phyloP scores from a whole-genome alignment of 1,140 invertebrate genomes.

The Agraylea sexmaculata region DNA sequence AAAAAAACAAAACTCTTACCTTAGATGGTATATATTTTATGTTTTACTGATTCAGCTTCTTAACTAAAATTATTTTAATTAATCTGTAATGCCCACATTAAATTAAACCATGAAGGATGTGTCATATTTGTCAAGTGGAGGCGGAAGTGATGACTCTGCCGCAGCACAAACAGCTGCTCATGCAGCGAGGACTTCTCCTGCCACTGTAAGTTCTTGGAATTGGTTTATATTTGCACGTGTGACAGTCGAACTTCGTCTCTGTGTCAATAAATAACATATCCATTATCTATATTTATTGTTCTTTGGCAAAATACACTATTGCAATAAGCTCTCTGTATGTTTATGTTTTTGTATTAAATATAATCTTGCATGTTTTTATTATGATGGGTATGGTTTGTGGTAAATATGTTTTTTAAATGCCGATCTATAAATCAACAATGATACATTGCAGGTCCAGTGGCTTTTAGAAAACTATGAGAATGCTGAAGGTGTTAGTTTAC shows the following conservation, averaged over 20 bases:
- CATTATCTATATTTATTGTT: slow-evolving; percentile 12
- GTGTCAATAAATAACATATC: slow-evolving; percentile 9
- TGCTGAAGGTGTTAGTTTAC: slow-evolving; percentile 92
- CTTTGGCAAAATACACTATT: no score
- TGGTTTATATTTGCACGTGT: background rate
- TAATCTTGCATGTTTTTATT: slow-evolving; percentile 9
- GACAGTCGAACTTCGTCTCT: slow-evolving; percentile 5
- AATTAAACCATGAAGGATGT: slow-evolving; percentile 21
- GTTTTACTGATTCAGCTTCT: no score
- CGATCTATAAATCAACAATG: no score
- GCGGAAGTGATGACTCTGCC: slow-evolving; percentile 17
- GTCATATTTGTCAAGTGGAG: slow-evolving; percentile 8
- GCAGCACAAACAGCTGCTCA: slow-evolving; percentile 12
- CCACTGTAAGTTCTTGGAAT: slow-evolving; percentile 26
- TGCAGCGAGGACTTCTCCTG: slow-evolving; percentile 31
- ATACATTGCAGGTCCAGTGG: slow-evolving; percentile 76
- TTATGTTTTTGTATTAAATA: slow-evolving; percentile 7
- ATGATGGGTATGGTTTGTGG: slow-evolving; percentile 4
- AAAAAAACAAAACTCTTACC: no score
- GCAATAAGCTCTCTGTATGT: slow-evolving; percentile 1
- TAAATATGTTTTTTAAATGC: background rate
- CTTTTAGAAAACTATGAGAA: slow-evolving; percentile 96
- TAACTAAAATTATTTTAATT: no score
- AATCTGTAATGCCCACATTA: no score
- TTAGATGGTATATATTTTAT: no score